phyloP scores from a whole-genome alignment of 2,113 vertebrate species.

The Australoheros scitulus region DNA sequence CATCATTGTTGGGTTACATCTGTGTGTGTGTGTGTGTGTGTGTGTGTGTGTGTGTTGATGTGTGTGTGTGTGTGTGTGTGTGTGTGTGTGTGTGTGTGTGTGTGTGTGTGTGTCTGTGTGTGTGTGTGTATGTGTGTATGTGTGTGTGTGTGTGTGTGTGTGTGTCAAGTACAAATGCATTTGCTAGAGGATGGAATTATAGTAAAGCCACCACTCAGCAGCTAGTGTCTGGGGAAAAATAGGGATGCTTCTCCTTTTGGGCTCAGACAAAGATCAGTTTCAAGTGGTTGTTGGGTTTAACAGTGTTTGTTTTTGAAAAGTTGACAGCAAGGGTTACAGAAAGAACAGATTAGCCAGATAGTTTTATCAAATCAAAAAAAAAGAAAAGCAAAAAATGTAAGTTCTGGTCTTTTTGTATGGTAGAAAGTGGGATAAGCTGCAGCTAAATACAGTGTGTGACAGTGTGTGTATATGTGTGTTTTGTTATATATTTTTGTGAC shows the following conservation, averaged over 20 bases:
- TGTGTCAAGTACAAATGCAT: slow-evolving; percentile 59
- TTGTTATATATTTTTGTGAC: background rate
- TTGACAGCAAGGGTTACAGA: slow-evolving; percentile 42
- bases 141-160: slow-evolving; percentile 2
- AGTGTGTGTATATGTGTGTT: background rate
- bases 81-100: slow-evolving; percentile 10
- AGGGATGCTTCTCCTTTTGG: slow-evolving; percentile 47
- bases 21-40: no score
- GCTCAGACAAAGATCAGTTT: slow-evolving; percentile 64
- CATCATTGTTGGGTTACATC: no score
- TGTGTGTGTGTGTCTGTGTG: slow-evolving; percentile 16
- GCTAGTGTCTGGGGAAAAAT: slow-evolving; percentile 38
- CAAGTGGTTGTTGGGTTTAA: slow-evolving; percentile 60
- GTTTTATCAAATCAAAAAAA: slow-evolving; percentile 14
- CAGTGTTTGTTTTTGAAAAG: slow-evolving; percentile 63
- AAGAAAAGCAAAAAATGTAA: background rate
- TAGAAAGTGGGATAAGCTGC: slow-evolving; percentile 25
- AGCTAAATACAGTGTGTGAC: slow-evolving; percentile 1
- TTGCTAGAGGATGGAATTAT: slow-evolving; percentile 67
- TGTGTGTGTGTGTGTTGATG: no score
- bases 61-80: background rate
- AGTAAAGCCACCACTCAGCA: slow-evolving; percentile 38
- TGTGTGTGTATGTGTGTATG: slow-evolving; percentile 8
- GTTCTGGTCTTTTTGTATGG: slow-evolving; percentile 28
- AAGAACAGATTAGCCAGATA: slow-evolving; percentile 51